Percentiles rank a stretch among this genome's conserved stretches.
phyloP scores from a whole-genome alignment of 2,797 vertebrate species.

The Poeciliopsis presidionis region DNA sequence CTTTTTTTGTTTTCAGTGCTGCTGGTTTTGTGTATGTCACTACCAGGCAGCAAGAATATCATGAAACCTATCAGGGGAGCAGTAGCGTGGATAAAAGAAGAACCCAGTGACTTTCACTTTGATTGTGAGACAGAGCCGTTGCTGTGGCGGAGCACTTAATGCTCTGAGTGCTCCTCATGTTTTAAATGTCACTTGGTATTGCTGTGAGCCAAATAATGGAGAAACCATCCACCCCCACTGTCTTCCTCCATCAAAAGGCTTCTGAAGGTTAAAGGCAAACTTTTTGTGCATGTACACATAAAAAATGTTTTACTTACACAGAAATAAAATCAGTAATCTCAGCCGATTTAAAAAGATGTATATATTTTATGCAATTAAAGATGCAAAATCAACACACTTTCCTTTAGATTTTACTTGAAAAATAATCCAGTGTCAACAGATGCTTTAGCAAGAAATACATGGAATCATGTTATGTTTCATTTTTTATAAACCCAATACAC shows the following conservation, averaged over 20 bases:
- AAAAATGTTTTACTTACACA: neutral
- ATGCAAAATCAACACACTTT: neutral
- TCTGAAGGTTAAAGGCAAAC: slow-evolving; percentile 5
- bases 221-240: slow-evolving; percentile 11
- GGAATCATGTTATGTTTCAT: neutral
- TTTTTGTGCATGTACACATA: neutral
- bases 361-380: neutral
- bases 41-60: neutral
- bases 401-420: neutral
- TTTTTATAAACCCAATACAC: neutral
- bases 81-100: neutral
- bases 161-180: neutral
- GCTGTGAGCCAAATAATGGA: slow-evolving; percentile 11
- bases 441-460: neutral
- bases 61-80: slow-evolving; percentile 6
- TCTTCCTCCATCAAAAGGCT: neutral
- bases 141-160: neutral
- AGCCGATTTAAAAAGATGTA: neutral
- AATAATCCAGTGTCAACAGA: neutral
- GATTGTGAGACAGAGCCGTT: neutral
- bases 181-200: slow-evolving; percentile 18
- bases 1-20: neutral
- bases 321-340: neutral
- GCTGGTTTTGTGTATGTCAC: neutral
- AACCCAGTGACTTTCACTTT: neutral